Percentiles rank a stretch among this genome's conserved stretches.
These are phyloP conservation scores for Drosophila littoralis DNA, from an alignment of 1,140 invertebrate species.

Conservation along the genomic window DNA sequence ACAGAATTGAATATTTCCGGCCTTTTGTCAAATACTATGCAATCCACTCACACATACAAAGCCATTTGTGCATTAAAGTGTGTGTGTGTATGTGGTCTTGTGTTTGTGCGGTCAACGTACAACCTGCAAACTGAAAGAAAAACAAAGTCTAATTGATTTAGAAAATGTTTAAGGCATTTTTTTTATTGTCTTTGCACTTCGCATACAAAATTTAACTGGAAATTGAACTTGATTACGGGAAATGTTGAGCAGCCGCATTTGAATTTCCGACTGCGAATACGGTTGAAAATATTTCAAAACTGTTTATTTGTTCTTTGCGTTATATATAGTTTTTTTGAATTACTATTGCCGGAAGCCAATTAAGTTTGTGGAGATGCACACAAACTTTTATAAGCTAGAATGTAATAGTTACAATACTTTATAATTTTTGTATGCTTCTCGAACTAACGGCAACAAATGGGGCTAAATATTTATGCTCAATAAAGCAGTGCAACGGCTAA, in stretches of 20 bases:
- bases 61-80: not conserved
- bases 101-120: constrained; percentile 59
- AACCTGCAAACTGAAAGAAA: constrained; percentile 25
- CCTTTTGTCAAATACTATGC: constrained; percentile 53
- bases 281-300: no score
- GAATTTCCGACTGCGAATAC: not conserved
- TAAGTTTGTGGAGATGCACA: no score
- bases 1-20: constrained; percentile 76
- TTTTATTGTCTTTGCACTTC: not conserved
- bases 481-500: constrained; percentile 5
- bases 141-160: constrained; percentile 18
- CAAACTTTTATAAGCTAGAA: no score
- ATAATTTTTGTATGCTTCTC: no score
- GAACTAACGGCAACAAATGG: no score
- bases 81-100: constrained; percentile 1
- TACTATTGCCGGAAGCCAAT: no score
- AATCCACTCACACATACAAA: constrained; percentile 9
- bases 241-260: not conserved
- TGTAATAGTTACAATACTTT: no score
- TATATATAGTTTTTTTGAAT: no score
- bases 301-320: no score
- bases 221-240: not conserved
- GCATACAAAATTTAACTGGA: not conserved
- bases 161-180: constrained; percentile 1
- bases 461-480: not conserved